Conservation (phyloP, 2,113 vertebrate genomes). For the Perccottus glenii region DNA sequence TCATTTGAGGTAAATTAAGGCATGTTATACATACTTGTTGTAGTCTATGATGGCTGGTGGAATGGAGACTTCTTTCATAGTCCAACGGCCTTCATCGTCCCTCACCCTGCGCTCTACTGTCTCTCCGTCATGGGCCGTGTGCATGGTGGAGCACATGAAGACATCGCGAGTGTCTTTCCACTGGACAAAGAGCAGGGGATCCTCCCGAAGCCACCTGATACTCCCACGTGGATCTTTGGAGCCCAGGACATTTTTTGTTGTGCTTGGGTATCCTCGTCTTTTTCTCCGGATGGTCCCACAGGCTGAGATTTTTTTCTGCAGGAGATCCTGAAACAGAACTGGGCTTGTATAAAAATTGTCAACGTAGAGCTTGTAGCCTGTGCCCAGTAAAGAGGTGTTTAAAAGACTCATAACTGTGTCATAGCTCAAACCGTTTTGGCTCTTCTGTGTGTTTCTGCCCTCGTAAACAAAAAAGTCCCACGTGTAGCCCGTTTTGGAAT, state of each 20-base stretch:
- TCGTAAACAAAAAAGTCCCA: neutral
- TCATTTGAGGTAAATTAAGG: too few species aligned
- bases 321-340: neutral
- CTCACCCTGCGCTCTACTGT: neutral
- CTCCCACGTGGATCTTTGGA: neutral
- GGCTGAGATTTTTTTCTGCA: neutral
- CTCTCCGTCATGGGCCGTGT: neutral
- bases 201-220: neutral
- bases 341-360: slow-evolving; percentile 1
- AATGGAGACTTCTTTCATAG: too few species aligned
- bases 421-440: too few species aligned
- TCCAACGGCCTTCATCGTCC: neutral
- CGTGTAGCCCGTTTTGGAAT: neutral
- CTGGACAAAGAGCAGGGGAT: slow-evolving; percentile 2
- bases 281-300: neutral
- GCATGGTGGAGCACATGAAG: neutral
- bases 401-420: neutral
- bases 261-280: neutral
- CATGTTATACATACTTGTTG: too few species aligned
- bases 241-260: neutral
- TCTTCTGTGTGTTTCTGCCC: neutral
- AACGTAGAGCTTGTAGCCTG: neutral
- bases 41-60: too few species aligned
- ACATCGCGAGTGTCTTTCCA: neutral
- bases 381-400: neutral